phyloP scores from a whole-genome alignment of 2,888 invertebrate species.

The Polymixis flavicincta region DNA sequence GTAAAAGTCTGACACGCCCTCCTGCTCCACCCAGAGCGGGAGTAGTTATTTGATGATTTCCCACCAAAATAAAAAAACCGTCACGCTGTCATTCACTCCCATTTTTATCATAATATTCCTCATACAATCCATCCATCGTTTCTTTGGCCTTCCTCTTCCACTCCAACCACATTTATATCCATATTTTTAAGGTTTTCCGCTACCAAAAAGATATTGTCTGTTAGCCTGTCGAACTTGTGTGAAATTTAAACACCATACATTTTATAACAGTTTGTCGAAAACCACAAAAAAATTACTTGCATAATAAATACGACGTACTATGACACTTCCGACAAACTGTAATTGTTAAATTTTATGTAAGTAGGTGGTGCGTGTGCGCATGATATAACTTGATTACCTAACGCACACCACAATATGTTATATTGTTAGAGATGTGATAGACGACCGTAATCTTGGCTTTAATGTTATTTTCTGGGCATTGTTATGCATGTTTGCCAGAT shows the following conservation, averaged over 20 bases:
- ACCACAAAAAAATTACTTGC: slow-evolving; percentile 48
- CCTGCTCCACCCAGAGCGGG: too few relatives aligned
- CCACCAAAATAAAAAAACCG: too few relatives aligned
- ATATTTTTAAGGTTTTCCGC: neutral
- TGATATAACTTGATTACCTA: slow-evolving; percentile 65
- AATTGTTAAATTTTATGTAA: slow-evolving; percentile 65
- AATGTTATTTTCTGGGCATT: slow-evolving; percentile 35
- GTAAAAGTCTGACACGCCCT: too few relatives aligned
- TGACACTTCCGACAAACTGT: slow-evolving; percentile 63
- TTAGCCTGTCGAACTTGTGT: neutral
- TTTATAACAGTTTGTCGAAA: slow-evolving; percentile 8
- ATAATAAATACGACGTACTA: slow-evolving; percentile 51
- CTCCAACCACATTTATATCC: neutral
- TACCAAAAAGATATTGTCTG: neutral
- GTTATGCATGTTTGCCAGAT: slow-evolving; percentile 4
- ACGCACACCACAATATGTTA: slow-evolving; percentile 46
- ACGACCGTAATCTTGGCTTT: slow-evolving; percentile 19
- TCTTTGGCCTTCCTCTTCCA: neutral
- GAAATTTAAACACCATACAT: slow-evolving; percentile 13
- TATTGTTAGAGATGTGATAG: slow-evolving; percentile 48
- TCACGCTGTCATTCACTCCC: neutral
- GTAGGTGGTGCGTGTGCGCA: slow-evolving; percentile 56
- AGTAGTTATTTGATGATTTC: too few relatives aligned
- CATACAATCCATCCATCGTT: neutral
- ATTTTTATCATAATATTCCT: neutral